These are phyloP conservation scores for Plotosus lineatus DNA, from an alignment of 2,113 vertebrate species.

Conservation along the genomic window DNA sequence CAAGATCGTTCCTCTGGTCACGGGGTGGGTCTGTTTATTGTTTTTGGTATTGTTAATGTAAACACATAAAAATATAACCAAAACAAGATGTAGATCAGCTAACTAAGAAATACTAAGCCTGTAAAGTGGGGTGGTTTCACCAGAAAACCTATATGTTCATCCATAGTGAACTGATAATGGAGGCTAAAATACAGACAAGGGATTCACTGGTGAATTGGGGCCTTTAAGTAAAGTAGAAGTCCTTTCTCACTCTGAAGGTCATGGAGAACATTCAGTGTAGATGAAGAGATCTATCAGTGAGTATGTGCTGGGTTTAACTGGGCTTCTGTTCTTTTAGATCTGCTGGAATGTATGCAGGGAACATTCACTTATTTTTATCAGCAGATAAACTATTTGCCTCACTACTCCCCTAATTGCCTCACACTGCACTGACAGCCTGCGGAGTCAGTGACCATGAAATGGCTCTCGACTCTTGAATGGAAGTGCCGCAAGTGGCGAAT, in stretches of 20 bases:
- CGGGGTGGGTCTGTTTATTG: too few relatives aligned
- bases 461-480: slow-evolving; percentile 11
- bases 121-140: too few relatives aligned
- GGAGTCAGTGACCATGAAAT: slow-evolving; percentile 26
- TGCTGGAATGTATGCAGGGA: slow-evolving; percentile 36
- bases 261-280: slow-evolving; percentile 45
- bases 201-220: too few relatives aligned
- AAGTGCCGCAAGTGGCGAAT: background rate
- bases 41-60: too few relatives aligned
- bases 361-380: slow-evolving; percentile 36
- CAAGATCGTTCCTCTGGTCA: too few relatives aligned
- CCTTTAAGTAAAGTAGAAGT: background rate
- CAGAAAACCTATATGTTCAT: too few relatives aligned
- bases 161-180: too few relatives aligned
- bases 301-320: slow-evolving; percentile 43
- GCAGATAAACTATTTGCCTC: slow-evolving; percentile 32
- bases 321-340: background rate
- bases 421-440: slow-evolving; percentile 29
- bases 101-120: too few relatives aligned
- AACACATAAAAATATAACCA: too few relatives aligned
- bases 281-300: slow-evolving; percentile 53
- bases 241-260: background rate
- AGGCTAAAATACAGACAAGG: too few relatives aligned
- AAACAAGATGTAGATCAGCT: too few relatives aligned
- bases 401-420: slow-evolving; percentile 36